Base-by-base conservation (phyloP, 92 coral and sea anemone species). In the Montipora capitata region DNA sequence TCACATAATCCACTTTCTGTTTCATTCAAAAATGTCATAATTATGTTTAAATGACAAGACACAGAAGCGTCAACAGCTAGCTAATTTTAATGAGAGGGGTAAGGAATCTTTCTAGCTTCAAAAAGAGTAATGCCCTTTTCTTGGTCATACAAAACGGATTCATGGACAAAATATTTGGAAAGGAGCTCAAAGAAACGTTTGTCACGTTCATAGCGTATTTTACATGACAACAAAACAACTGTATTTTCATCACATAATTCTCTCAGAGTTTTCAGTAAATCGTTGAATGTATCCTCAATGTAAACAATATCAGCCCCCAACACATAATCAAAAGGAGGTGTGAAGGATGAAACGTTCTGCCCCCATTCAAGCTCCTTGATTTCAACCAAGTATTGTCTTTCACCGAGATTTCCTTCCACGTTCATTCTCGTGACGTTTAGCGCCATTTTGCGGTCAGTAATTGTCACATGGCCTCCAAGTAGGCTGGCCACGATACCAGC, bases 271-370 rank as follows among this genome's bases (percentile, higher is more conserved):
- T 91, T 91, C 44, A 96, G 69, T 27, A 97, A 73, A 52, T 94
- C 95, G 3, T 70, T 59, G 76, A 97, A 97, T 0, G 98, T 94
- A 4, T 96, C 98, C 79, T 97, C 99, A 16, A 97, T 94, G 85
- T 97, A 97, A 18, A 97, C 95, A 48, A 97, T 85, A 79, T 97
- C 99, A 42, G 99, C 98, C n/a, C 99, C 99, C 39, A 97, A 80
- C 15, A 97, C 90, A 40, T 63, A 86, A 51, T 97, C 98, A 85
- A 72, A 97, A 17, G 99, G 99, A 2, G 96, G 89, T 14, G 85
- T 54, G 61, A 97, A 94, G 20, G 74, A 64, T 10, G 96, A 69
- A 2, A 96, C 85, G 42, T 91, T 72, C 82, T 97, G 99, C 14
- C 99, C 99, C 99, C 99, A 97, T 58, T 88, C 97, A 7, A 97